Conservation (phyloP, 2,888 invertebrate genomes). For the Phaonia tiefii region DNA sequence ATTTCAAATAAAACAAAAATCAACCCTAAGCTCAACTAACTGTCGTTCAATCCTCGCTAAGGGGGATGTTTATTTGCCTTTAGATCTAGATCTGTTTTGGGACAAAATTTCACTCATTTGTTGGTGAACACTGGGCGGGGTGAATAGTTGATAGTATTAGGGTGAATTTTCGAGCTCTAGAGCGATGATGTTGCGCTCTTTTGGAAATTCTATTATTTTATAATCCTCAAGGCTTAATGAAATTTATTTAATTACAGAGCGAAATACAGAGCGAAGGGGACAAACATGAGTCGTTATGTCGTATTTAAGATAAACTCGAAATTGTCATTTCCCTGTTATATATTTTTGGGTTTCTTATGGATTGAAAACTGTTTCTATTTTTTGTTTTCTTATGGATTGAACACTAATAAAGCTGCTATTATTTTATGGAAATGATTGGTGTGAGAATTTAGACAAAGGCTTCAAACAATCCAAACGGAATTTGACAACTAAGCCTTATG, state of each 20-base stretch:
- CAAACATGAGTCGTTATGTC: too few relatives aligned
- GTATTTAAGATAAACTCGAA: too few relatives aligned
- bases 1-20: neutral
- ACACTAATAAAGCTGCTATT: too few relatives aligned
- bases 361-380: too few relatives aligned
- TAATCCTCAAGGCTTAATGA: constrained; percentile 2
- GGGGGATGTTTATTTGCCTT: neutral
- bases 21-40: neutral
- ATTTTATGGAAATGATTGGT: too few relatives aligned
- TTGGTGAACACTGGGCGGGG: neutral
- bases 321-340: too few relatives aligned
- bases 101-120: neutral
- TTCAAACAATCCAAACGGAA: too few relatives aligned
- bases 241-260: neutral
- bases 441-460: too few relatives aligned
- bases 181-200: neutral
- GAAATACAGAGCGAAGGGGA: neutral
- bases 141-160: neutral
- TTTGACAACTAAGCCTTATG: too few relatives aligned
- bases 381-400: too few relatives aligned
- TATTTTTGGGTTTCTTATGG: too few relatives aligned
- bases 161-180: neutral
- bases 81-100: neutral
- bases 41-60: neutral
- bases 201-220: neutral